phyloP scores from a whole-genome alignment of 1,140 invertebrate genomes.

The Physella acuta region DNA sequence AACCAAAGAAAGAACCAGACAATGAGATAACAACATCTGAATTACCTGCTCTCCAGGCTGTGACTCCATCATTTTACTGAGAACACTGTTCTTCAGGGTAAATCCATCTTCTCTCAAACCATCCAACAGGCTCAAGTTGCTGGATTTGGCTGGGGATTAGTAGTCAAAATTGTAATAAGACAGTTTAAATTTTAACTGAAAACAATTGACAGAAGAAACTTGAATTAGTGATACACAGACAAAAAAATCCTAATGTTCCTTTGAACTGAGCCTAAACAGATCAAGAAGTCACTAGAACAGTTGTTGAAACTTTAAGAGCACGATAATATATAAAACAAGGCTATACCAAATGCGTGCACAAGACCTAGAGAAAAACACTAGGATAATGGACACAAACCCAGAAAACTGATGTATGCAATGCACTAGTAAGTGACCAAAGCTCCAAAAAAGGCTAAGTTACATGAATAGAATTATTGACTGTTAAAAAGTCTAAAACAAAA shows the following conservation, averaged over 20 bases:
- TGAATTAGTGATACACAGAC: neutral
- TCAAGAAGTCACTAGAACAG: no score
- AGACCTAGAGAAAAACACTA: no score
- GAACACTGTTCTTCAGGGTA: conserved; percentile 77
- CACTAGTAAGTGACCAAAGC: neutral
- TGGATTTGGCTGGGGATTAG: conserved; percentile 57
- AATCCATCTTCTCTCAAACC: conserved; percentile 92
- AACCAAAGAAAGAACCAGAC: neutral
- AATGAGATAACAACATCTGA: neutral
- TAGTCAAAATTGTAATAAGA: no score
- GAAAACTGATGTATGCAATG: no score
- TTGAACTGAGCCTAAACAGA: no score
- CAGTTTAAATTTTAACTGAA: no score
- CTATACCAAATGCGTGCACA: no score
- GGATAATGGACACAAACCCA: no score
- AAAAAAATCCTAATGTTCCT: no score
- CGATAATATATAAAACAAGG: no score
- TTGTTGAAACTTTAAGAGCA: no score
- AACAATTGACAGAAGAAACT: neutral
- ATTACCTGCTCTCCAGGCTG: conserved; percentile 50
- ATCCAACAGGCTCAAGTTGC: conserved; percentile 77
- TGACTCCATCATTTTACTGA: conserved; percentile 65
- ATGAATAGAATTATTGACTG: neutral
- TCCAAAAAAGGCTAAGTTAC: neutral
- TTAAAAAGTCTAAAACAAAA: conserved; percentile 17